A percentile compares a stretch with the other conserved stretches of the same genome.
These are phyloP conservation scores for Heliconius hortense DNA, from an alignment of 2,888 invertebrate species.

Conservation along the genomic window DNA sequence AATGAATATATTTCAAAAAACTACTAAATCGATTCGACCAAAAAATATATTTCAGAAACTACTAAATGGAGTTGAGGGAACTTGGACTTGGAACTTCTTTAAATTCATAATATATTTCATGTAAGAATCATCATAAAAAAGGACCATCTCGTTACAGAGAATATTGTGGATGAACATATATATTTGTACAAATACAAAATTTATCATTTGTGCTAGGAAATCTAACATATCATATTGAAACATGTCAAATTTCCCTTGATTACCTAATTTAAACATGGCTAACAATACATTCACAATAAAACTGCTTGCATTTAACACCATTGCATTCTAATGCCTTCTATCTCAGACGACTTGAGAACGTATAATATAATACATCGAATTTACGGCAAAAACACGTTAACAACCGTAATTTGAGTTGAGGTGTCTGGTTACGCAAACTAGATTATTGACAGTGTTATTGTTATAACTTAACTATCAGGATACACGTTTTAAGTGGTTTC, in stretches of 20 bases:
- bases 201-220: no score
- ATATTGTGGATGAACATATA: no score
- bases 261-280: background rate
- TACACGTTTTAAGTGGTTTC: background rate
- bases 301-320: background rate
- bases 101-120: no score
- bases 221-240: no score
- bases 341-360: background rate
- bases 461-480: constrained; percentile 1
- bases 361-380: constrained; percentile 6
- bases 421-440: constrained; percentile 11
- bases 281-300: background rate
- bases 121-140: no score
- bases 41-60: background rate
- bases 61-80: background rate
- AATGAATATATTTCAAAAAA: background rate
- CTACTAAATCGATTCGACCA: background rate
- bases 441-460: constrained; percentile 17
- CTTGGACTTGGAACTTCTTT: background rate
- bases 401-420: constrained; percentile 17
- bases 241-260: background rate
- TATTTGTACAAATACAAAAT: no score
- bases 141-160: no score
- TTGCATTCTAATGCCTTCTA: background rate
- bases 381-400: constrained; percentile 14